Conservation (phyloP, 2,888 invertebrate species). For the Trypoxylon attenuatum region DNA sequence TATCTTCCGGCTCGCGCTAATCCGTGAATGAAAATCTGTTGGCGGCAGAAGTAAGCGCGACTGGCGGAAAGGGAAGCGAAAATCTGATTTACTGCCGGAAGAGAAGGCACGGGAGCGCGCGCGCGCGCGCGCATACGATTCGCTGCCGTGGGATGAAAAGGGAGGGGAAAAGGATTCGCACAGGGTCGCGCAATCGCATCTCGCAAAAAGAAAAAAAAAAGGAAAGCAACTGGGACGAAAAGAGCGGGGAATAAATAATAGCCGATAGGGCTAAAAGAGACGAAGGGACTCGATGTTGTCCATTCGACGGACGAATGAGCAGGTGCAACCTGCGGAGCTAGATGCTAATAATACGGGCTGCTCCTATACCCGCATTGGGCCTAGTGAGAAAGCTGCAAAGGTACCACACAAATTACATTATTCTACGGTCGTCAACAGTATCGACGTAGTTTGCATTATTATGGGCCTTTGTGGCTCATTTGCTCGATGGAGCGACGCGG, state of each 20-base stretch:
- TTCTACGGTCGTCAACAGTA: too few species aligned
- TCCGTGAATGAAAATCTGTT: constrained; percentile 9
- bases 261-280: constrained; percentile 14
- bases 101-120: neutral
- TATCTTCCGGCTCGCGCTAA: too few species aligned
- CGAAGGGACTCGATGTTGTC: neutral
- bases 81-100: constrained; percentile 25
- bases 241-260: constrained; percentile 32
- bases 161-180: constrained; percentile 1
- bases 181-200: constrained; percentile 11
- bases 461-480: too few species aligned
- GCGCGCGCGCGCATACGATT: neutral
- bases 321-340: constrained; percentile 44
- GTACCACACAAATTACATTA: neutral
- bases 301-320: constrained; percentile 33
- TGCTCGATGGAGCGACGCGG: too few species aligned
- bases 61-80: constrained; percentile 4
- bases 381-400: constrained; percentile 21
- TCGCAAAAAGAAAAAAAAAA: constrained; percentile 22
- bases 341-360: constrained; percentile 53
- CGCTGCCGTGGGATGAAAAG: neutral
- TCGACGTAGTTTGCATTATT: too few species aligned
- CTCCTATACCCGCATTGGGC: constrained; percentile 48
- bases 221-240: constrained; percentile 2
- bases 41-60: neutral